Evolutionary conservation across 2,113 vertebrate genomes (phyloP), one percentile per base, ranked within the genome.

Genomic region (Zapornia atra): DNA sequence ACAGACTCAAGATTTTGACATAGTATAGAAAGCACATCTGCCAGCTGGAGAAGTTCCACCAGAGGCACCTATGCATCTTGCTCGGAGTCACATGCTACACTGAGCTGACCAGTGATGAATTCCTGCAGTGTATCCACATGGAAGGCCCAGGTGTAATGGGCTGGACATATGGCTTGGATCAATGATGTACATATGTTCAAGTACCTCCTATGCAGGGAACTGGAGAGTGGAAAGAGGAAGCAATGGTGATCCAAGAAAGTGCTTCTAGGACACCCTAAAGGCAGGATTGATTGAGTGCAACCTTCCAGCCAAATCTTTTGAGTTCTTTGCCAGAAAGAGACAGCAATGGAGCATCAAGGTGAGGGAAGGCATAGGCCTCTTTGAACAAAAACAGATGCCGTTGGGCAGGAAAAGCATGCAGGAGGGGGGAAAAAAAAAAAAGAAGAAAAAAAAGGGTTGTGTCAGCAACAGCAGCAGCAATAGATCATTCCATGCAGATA

Each of bases 231-330:
- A 95, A 96, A 96, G 57, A 97, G 93, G 94, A 96, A 96, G 81
- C 70, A 82, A 36, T 51, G 91, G 66, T 82, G 87, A 96, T 96
- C 87, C 95, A 96, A 95, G 93, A 96, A 96, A 97, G 78, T 1
- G 0, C 86, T 97, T 94, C 93, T 95, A 96, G 94, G 93, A 96
- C 89, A 96, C 84, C 93, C 91, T 92, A 94, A 96, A 95, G 95
- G 93, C 89, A 97, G 91, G 78, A 96, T 97, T 97, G 94, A 96
- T 97, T 96, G 93, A 97, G 94, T 96, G 93, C 86, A 96, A 94
- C 72, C 96, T 96, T 94, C 94, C 15, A 63, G 93, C 90, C 95
- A 96, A 97, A 87, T 95, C 95, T 96, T 96, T 97, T 96, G 84
- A 95, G 95, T 65, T 96, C 82, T 94, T 95, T 96, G 94, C 94